Evolutionary conservation across 2,888 invertebrate genomes (phyloP).

Genomic region (Eustalomyia histrio): DNA sequence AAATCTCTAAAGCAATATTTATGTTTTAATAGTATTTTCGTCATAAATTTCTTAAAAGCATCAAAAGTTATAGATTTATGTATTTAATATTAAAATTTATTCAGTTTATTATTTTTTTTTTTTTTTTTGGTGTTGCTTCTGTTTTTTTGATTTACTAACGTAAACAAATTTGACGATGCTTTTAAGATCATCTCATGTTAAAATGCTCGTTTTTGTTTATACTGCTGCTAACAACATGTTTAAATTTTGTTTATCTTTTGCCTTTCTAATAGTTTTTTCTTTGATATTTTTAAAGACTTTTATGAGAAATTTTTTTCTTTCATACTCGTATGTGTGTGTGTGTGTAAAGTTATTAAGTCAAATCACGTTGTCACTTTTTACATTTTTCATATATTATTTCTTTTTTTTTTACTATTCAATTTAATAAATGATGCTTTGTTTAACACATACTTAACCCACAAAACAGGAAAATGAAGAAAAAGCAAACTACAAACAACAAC

Average conservation of each 20-base stretch:
- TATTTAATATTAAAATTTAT: conserved; percentile 45
- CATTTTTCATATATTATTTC: conserved; percentile 19
- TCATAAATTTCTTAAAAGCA: conserved; percentile 25
- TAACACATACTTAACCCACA: conserved; percentile 65
- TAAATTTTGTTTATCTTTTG: conserved; percentile 19
- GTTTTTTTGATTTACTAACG: conserved; percentile 25
- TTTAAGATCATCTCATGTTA: conserved; percentile 21
- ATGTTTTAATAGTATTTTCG: conserved; percentile 12
- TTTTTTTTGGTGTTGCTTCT: background rate
- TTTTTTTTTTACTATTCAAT: too few species aligned
- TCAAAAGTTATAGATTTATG: conserved; percentile 37
- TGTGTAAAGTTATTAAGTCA: conserved; percentile 42
- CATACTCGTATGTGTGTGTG: background rate
- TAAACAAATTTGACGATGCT: conserved; percentile 41
- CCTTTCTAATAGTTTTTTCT: background rate
- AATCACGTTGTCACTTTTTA: conserved; percentile 61
- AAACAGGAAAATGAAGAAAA: conserved; percentile 31
- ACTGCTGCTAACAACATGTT: conserved; percentile 1
- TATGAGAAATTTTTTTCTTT: conserved; percentile 2
- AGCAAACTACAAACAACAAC: background rate
- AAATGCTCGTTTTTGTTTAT: background rate
- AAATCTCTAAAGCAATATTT: conserved; percentile 13
- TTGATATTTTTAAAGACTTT: background rate
- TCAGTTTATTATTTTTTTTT: too few species aligned
- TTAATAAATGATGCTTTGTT: conserved; percentile 65